phyloP scores from a whole-genome alignment of 2,797 vertebrate genomes.

The Sebastes alutus region DNA sequence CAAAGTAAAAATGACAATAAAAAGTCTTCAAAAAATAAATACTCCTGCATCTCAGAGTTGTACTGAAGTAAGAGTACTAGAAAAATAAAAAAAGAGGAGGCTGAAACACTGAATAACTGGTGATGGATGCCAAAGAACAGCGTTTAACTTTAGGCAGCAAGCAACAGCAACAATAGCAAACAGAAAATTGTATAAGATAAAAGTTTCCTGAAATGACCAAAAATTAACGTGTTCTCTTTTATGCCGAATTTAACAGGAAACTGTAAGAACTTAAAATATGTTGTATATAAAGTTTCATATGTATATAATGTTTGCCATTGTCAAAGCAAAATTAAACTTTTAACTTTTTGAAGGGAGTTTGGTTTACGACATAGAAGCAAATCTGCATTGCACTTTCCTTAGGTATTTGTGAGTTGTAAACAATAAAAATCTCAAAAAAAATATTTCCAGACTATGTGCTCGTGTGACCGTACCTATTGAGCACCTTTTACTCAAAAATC shows the following conservation, averaged over 20 bases:
- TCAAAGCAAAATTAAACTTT: not conserved
- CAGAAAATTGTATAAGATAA: not conserved
- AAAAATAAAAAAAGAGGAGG: not conserved
- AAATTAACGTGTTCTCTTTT: not conserved
- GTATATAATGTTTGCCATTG: rapidly evolving
- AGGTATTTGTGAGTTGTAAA: not conserved
- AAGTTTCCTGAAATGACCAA: not conserved
- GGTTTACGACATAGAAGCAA: not conserved
- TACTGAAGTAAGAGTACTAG: not conserved
- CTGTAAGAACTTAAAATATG: not conserved
- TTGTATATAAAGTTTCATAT: not conserved
- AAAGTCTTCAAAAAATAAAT: not conserved
- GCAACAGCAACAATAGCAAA: not conserved
- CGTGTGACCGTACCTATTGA: not conserved
- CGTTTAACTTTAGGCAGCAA: not conserved
- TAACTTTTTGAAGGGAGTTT: not conserved
- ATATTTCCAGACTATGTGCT: not conserved
- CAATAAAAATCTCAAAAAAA: not conserved
- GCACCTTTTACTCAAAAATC: not conserved
- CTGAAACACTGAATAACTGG: not conserved
- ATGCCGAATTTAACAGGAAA: not conserved
- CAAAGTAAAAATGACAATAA: not conserved
- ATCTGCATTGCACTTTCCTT: too few species aligned
- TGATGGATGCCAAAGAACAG: not conserved
- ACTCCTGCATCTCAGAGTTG: not conserved